phyloP scores from a whole-genome alignment of 2,797 vertebrate species.

The Enteromius anoplus region DNA sequence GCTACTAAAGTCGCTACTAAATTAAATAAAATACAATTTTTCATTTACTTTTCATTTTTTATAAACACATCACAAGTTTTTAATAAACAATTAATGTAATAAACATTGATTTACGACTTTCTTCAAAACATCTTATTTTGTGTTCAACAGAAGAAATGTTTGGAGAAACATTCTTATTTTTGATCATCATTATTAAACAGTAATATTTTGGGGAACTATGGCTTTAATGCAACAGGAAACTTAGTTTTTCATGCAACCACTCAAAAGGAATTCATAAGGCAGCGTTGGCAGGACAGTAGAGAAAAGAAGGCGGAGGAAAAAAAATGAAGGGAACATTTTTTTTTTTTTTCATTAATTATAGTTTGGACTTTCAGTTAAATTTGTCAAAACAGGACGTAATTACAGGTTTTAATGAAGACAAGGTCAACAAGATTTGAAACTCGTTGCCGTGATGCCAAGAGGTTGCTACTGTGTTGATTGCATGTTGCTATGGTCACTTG shows the following conservation, averaged over 20 bases:
- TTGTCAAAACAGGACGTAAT: not conserved
- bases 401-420: not conserved
- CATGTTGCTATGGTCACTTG: not conserved
- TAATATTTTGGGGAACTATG: not conserved
- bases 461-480: not conserved
- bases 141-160: not conserved
- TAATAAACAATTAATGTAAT: not conserved
- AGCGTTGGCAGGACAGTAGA: not conserved
- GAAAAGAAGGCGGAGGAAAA: not conserved
- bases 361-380: constrained; percentile 5
- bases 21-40: too few relatives aligned
- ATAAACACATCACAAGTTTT: not conserved
- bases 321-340: not conserved
- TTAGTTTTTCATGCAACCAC: not conserved
- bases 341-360: not conserved
- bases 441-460: not conserved
- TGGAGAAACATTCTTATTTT: not conserved
- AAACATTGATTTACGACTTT: not conserved
- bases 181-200: not conserved
- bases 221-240: not conserved
- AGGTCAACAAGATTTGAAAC: not conserved
- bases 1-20: too few relatives aligned
- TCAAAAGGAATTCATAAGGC: not conserved
- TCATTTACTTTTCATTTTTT: too few relatives aligned
- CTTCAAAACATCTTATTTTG: not conserved